phyloP scores from a whole-genome alignment of 2,797 vertebrate species.

The Premnoplex brunnescens region DNA sequence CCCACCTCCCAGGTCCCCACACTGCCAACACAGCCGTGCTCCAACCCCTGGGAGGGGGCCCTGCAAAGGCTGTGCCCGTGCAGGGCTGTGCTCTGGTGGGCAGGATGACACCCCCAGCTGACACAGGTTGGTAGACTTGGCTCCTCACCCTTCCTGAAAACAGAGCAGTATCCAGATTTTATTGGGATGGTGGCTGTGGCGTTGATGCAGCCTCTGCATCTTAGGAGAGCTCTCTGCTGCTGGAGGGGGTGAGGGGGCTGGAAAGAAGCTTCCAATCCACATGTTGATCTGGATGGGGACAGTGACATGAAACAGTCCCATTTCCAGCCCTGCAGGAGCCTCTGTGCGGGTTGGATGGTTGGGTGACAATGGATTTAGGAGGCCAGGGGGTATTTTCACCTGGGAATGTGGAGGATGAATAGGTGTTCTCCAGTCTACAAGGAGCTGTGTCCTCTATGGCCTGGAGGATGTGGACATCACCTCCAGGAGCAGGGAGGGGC shows the following conservation, averaged over 20 bases:
- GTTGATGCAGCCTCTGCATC: not conserved
- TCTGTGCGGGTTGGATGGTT: not conserved
- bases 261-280: not conserved
- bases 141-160: not conserved
- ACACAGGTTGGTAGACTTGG: not conserved
- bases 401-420: rapidly evolving
- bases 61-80: too few species aligned
- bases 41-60: not conserved
- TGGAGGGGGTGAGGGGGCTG: not conserved
- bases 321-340: not conserved
- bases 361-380: not conserved
- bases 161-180: not conserved
- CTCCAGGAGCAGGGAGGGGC: not conserved
- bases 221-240: not conserved
- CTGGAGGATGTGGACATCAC: not conserved
- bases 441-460: not conserved
- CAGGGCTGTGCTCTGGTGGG: too few species aligned
- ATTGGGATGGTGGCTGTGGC: not conserved
- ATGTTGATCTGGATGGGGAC: not conserved
- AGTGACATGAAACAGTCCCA: not conserved
- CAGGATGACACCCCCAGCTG: not conserved
- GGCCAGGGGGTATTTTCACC: not conserved
- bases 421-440: not conserved
- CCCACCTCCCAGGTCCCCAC: not conserved
- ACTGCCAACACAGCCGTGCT: not conserved